Evolutionary conservation across 1,140 invertebrate species (phyloP), one percentile per base, ranked within the genome.

Genomic region (Pararge aegeria): DNA sequence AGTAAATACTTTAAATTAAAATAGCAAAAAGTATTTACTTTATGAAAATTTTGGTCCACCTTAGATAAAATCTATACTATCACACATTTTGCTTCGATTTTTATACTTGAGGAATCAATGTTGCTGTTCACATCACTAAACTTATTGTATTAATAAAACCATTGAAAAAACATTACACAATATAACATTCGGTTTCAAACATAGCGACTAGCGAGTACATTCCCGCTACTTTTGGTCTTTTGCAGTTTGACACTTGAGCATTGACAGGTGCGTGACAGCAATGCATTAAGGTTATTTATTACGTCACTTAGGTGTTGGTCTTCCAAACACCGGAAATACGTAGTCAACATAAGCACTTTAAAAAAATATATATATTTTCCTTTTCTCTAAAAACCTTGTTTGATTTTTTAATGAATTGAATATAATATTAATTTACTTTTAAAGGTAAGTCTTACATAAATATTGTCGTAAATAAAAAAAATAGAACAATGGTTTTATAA

Each of bases 151-250:
- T n/a, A n/a, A n/a, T n/a, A 34, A 34, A 34, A 12, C 30, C 30
- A 34, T n/a, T n/a, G n/a, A n/a, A 34, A 34, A 34, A 34, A 34
- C 12, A 34, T 34, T 34, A n/a, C n/a, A n/a, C n/a, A n/a, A n/a
- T n/a, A n/a, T n/a, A n/a, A n/a, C n/a, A n/a, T n/a, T n/a, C n/a
- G n/a, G n/a, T n/a, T n/a, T n/a, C n/a, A n/a, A n/a, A n/a, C n/a
- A n/a, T n/a, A n/a, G n/a, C n/a, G n/a, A n/a, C n/a, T n/a, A n/a
- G n/a, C n/a, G n/a, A n/a, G n/a, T n/a, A 18, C 38, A 15, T 58
- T 58, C 56, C 56, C 56, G 56, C 56, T 51, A 27, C 18, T 61
- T 63, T 53, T 55, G 7, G 7, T 13, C 20, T 49, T 50, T 40
- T 44, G 15, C 16, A 27, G 24, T 24, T 24, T 53, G 19, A 27